Conservation (phyloP, 2,888 invertebrate species). For the Euzophera pinguis region DNA sequence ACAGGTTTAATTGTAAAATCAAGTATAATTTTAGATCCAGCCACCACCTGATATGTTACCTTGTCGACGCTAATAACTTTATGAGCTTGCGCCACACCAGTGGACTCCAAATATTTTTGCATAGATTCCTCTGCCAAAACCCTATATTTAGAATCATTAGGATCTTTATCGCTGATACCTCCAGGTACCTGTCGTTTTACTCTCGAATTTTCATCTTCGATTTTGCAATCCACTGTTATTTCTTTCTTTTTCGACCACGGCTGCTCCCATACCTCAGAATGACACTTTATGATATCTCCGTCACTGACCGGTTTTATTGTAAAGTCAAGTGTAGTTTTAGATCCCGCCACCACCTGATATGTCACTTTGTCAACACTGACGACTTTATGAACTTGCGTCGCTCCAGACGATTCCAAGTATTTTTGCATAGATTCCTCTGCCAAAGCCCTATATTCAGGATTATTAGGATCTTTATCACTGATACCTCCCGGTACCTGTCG, state of each 20-base stretch:
- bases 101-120: constrained; percentile 23
- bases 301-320: neutral
- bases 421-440: constrained; percentile 31
- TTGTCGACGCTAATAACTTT: constrained; percentile 42
- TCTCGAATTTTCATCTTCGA: constrained; percentile 17
- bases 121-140: constrained; percentile 29
- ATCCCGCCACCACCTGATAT: constrained; percentile 29
- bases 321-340: constrained; percentile 25
- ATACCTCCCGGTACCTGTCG: constrained; percentile 6
- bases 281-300: constrained; percentile 33
- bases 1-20: constrained; percentile 23
- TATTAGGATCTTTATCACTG: constrained; percentile 24
- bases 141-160: constrained; percentile 25
- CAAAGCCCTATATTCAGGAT: constrained; percentile 25
- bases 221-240: constrained; percentile 30
- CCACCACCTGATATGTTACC: constrained; percentile 61
- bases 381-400: constrained; percentile 14
- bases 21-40: constrained; percentile 68
- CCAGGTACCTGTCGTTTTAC: constrained; percentile 18
- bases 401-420: constrained; percentile 23
- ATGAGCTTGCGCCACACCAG: constrained; percentile 18
- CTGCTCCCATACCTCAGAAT: constrained; percentile 27
- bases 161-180: constrained; percentile 20
- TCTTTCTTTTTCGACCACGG: constrained; percentile 26
- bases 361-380: constrained; percentile 24